Percentiles rank a stretch among this genome's conserved stretches.
Conservation (phyloP, 2,797 vertebrate genomes). For the Clamator glandarius region DNA sequence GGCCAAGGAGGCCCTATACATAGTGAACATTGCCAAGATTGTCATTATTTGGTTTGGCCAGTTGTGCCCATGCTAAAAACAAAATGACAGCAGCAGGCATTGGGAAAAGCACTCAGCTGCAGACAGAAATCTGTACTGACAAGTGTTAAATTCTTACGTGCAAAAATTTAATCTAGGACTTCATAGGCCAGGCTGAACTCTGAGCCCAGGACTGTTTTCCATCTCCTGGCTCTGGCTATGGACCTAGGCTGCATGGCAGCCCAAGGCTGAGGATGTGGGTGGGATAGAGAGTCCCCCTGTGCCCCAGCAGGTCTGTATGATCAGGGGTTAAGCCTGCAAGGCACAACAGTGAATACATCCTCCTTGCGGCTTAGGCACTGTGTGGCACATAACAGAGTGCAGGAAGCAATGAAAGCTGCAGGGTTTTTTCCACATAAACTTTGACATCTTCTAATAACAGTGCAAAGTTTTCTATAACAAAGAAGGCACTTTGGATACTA, state of each 20-base stretch:
- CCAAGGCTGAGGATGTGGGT: not conserved
- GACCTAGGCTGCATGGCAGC: not conserved
- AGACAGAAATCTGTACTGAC: constrained; percentile 43
- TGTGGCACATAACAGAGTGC: not conserved
- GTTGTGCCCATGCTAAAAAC: constrained; percentile 2
- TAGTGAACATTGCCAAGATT: not conserved
- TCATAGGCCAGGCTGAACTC: constrained; percentile 7
- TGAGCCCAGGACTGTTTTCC: not conserved
- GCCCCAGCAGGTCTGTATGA: not conserved
- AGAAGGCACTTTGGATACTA: not conserved
- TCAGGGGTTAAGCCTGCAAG: fast-evolving
- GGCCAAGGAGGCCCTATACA: not conserved
- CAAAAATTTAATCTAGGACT: constrained; percentile 10
- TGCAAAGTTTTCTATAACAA: not conserved
- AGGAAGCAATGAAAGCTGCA: not conserved
- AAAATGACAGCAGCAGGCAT: not conserved
- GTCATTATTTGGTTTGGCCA: constrained; percentile 11
- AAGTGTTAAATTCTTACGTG: not conserved
- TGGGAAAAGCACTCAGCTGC: not conserved
- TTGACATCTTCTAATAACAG: not conserved
- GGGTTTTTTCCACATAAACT: too few species aligned
- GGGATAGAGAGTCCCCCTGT: not conserved
- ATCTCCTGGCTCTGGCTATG: not conserved
- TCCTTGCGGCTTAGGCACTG: not conserved
- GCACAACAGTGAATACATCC: not conserved